Evolutionary conservation across 2,113 vertebrate species (phyloP).

Genomic region (Machaerirhynchus nigripectus): DNA sequence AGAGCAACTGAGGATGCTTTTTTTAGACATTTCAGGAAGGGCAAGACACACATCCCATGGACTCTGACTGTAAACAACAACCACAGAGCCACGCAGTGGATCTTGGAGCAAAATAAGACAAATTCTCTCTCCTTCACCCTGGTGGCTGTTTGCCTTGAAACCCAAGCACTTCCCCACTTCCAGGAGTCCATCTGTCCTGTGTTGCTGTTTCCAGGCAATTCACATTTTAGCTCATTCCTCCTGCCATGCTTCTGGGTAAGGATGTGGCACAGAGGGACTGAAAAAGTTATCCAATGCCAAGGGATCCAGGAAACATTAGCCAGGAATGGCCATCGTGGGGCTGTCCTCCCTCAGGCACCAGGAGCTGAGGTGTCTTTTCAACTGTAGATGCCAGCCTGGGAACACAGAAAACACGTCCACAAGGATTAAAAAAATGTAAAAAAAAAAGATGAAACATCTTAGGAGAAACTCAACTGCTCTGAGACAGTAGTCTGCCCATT

Average conservation of each 20-base stretch:
- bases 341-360: neutral
- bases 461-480: neutral
- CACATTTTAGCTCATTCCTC: neutral
- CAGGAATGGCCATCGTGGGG: fast-evolving
- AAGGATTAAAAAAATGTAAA: neutral
- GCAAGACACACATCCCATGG: neutral
- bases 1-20: neutral
- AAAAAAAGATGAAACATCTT: neutral
- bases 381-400: neutral
- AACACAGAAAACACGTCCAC: neutral
- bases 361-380: neutral
- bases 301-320: neutral
- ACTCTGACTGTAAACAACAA: neutral
- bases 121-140: neutral
- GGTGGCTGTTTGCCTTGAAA: neutral
- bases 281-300: neutral
- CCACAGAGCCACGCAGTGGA: neutral
- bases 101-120: neutral
- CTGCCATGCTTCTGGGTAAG: neutral
- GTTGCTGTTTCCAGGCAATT: neutral
- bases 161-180: neutral
- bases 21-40: neutral
- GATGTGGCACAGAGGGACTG: neutral
- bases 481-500: neutral
- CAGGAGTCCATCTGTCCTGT: neutral